A percentile compares a stretch with the other conserved stretches of the same genome.
These are phyloP conservation scores for Lynx canadensis DNA, from an alignment of 2,113 vertebrate genomes.

Conservation along the genomic window DNA sequence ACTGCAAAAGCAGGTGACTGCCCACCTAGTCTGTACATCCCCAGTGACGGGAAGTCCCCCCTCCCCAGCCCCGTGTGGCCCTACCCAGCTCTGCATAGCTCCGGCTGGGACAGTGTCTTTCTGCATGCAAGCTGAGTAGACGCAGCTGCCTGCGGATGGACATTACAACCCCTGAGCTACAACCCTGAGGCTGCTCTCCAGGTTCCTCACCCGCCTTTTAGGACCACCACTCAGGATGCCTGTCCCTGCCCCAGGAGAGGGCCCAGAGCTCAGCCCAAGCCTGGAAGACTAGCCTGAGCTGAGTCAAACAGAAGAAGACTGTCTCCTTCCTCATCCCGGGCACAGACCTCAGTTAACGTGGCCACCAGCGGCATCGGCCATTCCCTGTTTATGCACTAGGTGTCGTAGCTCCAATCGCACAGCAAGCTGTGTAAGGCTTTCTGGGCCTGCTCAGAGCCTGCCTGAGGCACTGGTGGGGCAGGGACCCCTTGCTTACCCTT, in stretches of 20 bases:
- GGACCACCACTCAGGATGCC: not conserved
- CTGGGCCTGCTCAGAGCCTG: rapidly evolving
- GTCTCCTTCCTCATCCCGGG: not conserved
- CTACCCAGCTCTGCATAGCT: not conserved
- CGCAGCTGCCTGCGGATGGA: not conserved
- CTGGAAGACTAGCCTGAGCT: not conserved
- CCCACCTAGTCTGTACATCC: not conserved
- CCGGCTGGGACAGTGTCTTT: not conserved
- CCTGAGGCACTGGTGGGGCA: rapidly evolving
- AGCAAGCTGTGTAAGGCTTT: not conserved
- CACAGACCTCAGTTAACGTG: rapidly evolving
- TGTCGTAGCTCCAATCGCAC: rapidly evolving
- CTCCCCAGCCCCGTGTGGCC: not conserved
- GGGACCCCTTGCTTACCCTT: slow-evolving; percentile 85
- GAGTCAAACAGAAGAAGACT: not conserved
- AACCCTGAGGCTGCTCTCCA: not conserved
- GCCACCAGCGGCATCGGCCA: not conserved
- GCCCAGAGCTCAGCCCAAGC: not conserved
- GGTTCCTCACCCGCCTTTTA: not conserved
- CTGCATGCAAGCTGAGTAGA: not conserved
- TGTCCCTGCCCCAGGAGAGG: not conserved
- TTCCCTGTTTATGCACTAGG: rapidly evolving
- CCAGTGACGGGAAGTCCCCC: not conserved
- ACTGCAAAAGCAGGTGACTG: not conserved
- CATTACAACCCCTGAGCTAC: not conserved